Evolutionary conservation across 1,140 invertebrate genomes (phyloP), one percentile per base, ranked within the genome.

Genomic region (Calosoma granatense): DNA sequence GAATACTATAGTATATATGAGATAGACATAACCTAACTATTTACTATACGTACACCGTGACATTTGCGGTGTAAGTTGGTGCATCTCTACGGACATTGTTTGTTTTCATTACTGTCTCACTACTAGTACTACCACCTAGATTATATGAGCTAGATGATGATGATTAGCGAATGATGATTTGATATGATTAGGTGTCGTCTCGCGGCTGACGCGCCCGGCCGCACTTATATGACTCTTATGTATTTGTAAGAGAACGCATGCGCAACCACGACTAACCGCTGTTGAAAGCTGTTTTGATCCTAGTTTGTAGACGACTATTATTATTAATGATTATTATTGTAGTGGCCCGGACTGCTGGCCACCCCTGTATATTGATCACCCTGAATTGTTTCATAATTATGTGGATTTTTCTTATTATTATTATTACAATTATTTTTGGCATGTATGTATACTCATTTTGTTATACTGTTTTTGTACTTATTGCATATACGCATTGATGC

Each of bases 401-500:
- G 17, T 47, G 41, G 17, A 47, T 9, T 47, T 47, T 47, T 47
- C 15, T 9, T n/a, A n/a, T n/a, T n/a, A n/a, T n/a, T n/a, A n/a
- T 47, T 47, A 9, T 36, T 36, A n/a, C 26, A 36, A 36, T 36
- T n/a, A n/a, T n/a, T n/a, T n/a, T 47, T 12, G 9, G 41, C 17
- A 47, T 47, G 41, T 47, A 47, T 47, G 17, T 47, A 47, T 47
- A 47, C 41, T 47, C 41, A 47, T 47, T 47, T 47, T 47, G 41
- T 47, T 47, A 47, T 47, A 12, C 41, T 47, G 9, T 47, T 47
- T 47, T 47, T 47, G 41, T 47, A 47, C 41, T 47, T 47, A 47
- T 47, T 47, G 15, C 6, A 47, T 4, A 47, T 12, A 11, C 41
- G 41, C 41, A 11, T 17, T 47, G 15, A 47, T 47, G 41, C 41